These are phyloP conservation scores for Eristalis intricaria DNA, from an alignment of 2,888 invertebrate genomes.

Conservation along the genomic window DNA sequence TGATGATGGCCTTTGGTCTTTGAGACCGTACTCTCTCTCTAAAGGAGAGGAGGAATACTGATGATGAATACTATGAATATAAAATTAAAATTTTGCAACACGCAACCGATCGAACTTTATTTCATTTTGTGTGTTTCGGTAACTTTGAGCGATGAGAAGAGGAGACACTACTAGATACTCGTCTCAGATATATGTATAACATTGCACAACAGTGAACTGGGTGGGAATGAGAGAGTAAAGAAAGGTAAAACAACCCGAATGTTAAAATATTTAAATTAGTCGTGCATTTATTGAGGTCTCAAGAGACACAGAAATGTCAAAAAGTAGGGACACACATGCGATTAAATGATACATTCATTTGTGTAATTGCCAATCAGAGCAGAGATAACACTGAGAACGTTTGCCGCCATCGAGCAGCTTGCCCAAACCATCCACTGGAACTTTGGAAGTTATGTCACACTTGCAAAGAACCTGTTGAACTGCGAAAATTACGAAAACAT, in stretches of 20 bases:
- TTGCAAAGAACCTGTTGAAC: constrained; percentile 1
- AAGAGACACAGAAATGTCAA: not conserved
- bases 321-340: constrained; percentile 1
- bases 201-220: constrained; percentile 59
- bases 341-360: not conserved
- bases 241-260: constrained; percentile 29
- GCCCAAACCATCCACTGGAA: not conserved
- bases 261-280: constrained; percentile 60
- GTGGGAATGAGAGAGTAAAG: constrained; percentile 37
- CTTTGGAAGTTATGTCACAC: not conserved
- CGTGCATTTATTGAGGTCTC: constrained; percentile 31
- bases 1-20: constrained; percentile 61
- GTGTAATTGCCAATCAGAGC: not conserved
- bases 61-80: constrained; percentile 43
- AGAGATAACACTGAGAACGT: not conserved
- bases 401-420: not conserved
- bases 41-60: constrained; percentile 24
- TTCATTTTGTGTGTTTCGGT: not conserved
- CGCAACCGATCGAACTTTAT: constrained; percentile 50
- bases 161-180: constrained; percentile 31
- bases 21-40: constrained; percentile 27
- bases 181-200: constrained; percentile 30
- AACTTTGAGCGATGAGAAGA: constrained; percentile 44
- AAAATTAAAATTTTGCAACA: constrained; percentile 68
- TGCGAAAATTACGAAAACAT: not conserved